A percentile compares a stretch with the other conserved stretches of the same genome.
Conservation (phyloP, 37 sponge, comb jelly and placozoan species). For the Amphimedon queenslandica region DNA sequence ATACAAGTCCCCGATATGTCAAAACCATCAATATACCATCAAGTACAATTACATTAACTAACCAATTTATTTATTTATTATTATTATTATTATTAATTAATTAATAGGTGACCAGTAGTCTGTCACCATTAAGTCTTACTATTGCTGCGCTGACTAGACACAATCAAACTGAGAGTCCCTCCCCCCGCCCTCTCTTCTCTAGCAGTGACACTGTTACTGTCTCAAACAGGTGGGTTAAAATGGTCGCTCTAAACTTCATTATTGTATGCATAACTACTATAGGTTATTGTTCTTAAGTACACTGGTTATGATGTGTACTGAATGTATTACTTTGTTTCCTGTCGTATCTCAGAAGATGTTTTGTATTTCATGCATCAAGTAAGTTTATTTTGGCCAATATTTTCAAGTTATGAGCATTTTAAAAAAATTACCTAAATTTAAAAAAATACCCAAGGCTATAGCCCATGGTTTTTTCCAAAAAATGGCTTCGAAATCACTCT, state of each 20-base stretch:
- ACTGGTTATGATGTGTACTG: neutral
- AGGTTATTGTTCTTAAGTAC: neutral
- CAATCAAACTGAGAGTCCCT: conserved; percentile 31
- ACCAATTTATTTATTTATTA: neutral
- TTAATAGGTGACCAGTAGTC: conserved; percentile 24
- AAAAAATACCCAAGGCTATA: no score
- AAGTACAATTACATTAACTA: no score
- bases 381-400: no score
- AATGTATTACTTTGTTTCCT: neutral
- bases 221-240: conserved; percentile 33
- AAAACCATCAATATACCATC: conserved; percentile 63
- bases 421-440: no score
- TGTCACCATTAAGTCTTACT: conserved; percentile 42
- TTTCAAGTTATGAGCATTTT: no score
- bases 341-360: neutral
- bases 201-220: conserved; percentile 13
- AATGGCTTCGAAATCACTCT: no score
- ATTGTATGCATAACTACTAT: neutral
- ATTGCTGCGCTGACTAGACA: conserved; percentile 51
- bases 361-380: conserved; percentile 8
- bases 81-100: neutral
- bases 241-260: neutral
- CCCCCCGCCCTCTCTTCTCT: conserved; percentile 16
- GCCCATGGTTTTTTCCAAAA: no score
- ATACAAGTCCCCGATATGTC: conserved; percentile 22